Evolutionary conservation across 1,140 invertebrate species (phyloP), one percentile per base, ranked within the genome.

Genomic region (Formica selysi): DNA sequence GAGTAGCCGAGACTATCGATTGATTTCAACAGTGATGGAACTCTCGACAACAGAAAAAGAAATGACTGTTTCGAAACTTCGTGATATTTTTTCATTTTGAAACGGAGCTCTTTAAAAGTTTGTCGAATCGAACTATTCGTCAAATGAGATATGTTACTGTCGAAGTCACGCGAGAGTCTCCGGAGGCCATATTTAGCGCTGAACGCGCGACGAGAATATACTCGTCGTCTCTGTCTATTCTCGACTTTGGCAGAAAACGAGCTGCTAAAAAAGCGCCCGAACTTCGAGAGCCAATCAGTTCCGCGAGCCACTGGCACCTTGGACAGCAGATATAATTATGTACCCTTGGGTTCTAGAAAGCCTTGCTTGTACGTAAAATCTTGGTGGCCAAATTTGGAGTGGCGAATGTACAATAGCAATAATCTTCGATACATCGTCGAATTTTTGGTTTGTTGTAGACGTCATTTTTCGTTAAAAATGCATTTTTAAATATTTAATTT

Each of bases 321-420:
- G 41, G 94, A 95, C 48, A 88, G 90, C 76, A 94, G 93, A 86
- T 94, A 93, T 87, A 94, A 95, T 90, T 94, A 94, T 48, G 74
- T 94, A 74, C 92, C 93, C 3, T 70, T 95, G 32, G 94, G 92
- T 73, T 93, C 92, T 1, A 93, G 90, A 41, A 95, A 95, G 87
- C 94, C 94, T 8, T 95, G 93, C 44, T 84, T 95, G 80, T 92
- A 93, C 85, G 91, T 95, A 29, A 95, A 92, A 87, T 95, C 94
- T 8, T 92, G 92, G 87, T 95, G 94, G 95, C 94, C 94, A 2
- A 95, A 95, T 80, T 76, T 93, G 7, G 93, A 95, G 62, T 95
- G 94, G 93, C 91, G 95, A 59, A 93, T 92, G 38, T 81, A 87
- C 41, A 95, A 95, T 65, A 91, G 90, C 41, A 95, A 95, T 81